Evolutionary conservation across 37 sponge, comb jelly and placozoan species (phyloP), one percentile per base, ranked within the genome.

Genomic region (Ephydatia muelleri): DNA sequence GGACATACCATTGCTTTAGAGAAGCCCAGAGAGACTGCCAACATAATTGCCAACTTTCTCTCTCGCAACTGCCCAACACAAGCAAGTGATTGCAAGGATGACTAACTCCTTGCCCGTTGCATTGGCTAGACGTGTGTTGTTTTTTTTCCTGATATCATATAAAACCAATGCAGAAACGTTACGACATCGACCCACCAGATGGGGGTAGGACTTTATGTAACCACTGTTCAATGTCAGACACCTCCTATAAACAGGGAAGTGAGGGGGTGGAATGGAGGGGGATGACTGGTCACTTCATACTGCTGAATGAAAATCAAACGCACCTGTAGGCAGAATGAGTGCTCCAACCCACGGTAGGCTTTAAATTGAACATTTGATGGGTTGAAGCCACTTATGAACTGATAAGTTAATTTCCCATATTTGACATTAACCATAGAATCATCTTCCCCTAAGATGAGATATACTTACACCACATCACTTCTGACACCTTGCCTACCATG

Each of bases 1-100:
- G 94, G 94, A 0, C 94, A 93, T 71, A 83, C 87, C 26, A 83
- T 93, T 48, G 75, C 94, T 38, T 33, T 91, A 69, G 91, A 91
- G 28, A 49, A 84, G 34, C 91, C 91, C 14, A 64, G 79, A 13
- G 90, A 93, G 49, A 82, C 83, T 71, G 87, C 94, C 38, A 31
- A 84, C 23, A n/a, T 87, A 0, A 64, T 93, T 30, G 31, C 27
- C 2, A 32, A 81, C 3, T 93, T 93, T 69, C 89, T 93, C 78
- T 48, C 57, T 57, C 57, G 16, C 16, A 57, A 57, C 19, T 57
- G 12, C 19, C 19, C 57, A 14, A 57, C 14, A 1, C 19, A 57
- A 19, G 1, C 57, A 11, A 8, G 47, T 19, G 57, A 4, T 14
- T 1, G 16, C 16, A 57, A 57, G 16, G 57, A 57, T 57, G 57